phyloP scores from a whole-genome alignment of 1,140 invertebrate genomes.

The Eulimnadia texana region DNA sequence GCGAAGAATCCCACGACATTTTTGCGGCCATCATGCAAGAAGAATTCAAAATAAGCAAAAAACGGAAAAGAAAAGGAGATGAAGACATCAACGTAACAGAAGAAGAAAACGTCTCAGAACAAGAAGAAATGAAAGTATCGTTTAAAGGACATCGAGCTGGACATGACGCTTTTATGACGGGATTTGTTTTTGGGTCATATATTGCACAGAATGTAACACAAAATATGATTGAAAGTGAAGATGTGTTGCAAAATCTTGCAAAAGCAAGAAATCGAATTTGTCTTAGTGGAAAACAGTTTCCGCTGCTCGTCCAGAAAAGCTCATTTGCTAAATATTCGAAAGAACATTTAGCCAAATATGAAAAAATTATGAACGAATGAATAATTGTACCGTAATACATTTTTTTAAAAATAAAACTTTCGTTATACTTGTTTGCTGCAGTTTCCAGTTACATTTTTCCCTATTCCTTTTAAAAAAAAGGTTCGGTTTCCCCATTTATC shows the following conservation, averaged over 20 bases:
- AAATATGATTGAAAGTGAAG: neutral
- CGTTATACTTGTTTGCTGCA: too few relatives aligned
- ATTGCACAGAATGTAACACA: neutral
- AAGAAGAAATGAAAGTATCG: neutral
- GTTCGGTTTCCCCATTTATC: too few relatives aligned
- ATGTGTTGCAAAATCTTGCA: neutral
- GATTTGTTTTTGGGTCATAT: slow-evolving; percentile 7
- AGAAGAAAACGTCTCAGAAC: neutral
- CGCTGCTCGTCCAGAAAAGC: slow-evolving; percentile 12
- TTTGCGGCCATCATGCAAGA: slow-evolving; percentile 4
- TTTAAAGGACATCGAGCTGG: slow-evolving; percentile 13
- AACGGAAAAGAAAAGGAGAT: slow-evolving; percentile 10
- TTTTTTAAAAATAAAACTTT: too few relatives aligned
- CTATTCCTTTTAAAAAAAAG: too few relatives aligned
- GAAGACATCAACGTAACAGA: neutral
- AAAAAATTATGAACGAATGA: neutral
- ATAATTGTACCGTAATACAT: too few relatives aligned
- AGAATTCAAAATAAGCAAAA: slow-evolving; percentile 1
- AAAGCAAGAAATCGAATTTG: slow-evolving; percentile 7
- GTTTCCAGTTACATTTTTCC: too few relatives aligned
- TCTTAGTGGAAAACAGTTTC: slow-evolving; percentile 13
- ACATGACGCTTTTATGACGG: slow-evolving; percentile 16
- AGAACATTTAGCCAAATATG: slow-evolving; percentile 4
- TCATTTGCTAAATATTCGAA: slow-evolving; percentile 11
- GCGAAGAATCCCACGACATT: slow-evolving; percentile 12